Evolutionary conservation across 2,888 invertebrate genomes (phyloP).

Genomic region (Rhabditophanes sp.): DNA sequence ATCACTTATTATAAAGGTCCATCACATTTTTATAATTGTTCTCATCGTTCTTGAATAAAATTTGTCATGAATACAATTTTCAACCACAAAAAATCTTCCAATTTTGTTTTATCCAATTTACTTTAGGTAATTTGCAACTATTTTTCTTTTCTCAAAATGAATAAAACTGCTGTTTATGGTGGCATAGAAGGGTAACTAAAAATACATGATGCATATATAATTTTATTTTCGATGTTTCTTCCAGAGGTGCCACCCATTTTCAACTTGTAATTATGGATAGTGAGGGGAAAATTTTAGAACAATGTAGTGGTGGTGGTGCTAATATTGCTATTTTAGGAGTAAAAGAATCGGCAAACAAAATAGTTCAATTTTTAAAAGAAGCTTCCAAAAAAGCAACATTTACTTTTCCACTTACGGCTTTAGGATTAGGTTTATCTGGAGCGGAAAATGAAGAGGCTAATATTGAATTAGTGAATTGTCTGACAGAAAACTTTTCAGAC

Average conservation of each 20-base stretch:
- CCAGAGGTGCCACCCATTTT: slow-evolving; percentile 32
- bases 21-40: too few relatives aligned
- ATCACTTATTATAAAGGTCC: too few relatives aligned
- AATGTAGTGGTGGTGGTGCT: slow-evolving; percentile 12
- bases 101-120: too few relatives aligned
- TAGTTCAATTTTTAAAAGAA: slow-evolving; percentile 13
- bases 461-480: slow-evolving; percentile 16
- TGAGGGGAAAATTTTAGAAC: slow-evolving; percentile 7
- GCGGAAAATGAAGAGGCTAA: slow-evolving; percentile 33
- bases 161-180: too few relatives aligned
- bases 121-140: too few relatives aligned
- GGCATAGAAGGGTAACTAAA: too few relatives aligned
- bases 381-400: slow-evolving; percentile 9
- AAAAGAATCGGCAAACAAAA: slow-evolving; percentile 14
- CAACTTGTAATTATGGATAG: slow-evolving; percentile 21
- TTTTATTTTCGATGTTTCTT: slow-evolving; percentile 4
- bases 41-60: too few relatives aligned
- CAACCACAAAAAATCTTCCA: too few relatives aligned
- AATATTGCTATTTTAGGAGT: slow-evolving; percentile 24
- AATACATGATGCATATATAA: too few relatives aligned
- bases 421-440: slow-evolving; percentile 37
- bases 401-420: slow-evolving; percentile 12
- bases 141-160: too few relatives aligned
- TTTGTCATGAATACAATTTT: too few relatives aligned
- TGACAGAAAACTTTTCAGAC: slow-evolving; percentile 17